phyloP scores from a whole-genome alignment of 2,797 vertebrate species.

The Paratrypauchen microcephalus region DNA sequence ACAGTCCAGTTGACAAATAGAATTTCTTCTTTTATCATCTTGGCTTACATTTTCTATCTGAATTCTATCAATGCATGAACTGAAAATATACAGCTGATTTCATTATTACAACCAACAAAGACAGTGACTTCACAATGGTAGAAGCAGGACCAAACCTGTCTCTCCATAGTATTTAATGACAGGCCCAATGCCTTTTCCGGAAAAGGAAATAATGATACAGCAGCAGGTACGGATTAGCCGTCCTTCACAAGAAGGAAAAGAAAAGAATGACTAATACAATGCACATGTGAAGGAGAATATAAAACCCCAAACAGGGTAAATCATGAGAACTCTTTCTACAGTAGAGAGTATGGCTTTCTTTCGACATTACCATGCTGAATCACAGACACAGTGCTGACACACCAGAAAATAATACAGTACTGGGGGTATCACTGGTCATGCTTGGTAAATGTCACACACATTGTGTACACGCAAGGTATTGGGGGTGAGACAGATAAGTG shows the following conservation, averaged over 20 bases:
- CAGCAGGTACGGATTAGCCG: not conserved
- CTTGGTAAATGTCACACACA: too few relatives aligned
- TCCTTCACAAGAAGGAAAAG: constrained; percentile 2
- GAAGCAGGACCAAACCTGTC: constrained; percentile 17
- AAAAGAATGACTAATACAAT: not conserved
- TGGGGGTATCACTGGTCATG: too few relatives aligned
- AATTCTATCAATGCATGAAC: not conserved
- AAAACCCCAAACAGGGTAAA: not conserved
- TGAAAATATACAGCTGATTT: not conserved
- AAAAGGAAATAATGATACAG: constrained; percentile 14
- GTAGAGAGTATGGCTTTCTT: too few relatives aligned
- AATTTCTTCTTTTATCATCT: too few relatives aligned
- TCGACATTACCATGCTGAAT: too few relatives aligned
- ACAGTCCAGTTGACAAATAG: too few relatives aligned
- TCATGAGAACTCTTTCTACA: too few relatives aligned
- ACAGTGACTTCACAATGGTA: not conserved
- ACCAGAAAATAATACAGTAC: too few relatives aligned
- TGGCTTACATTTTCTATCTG: too few relatives aligned
- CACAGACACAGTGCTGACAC: too few relatives aligned
- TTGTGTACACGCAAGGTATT: too few relatives aligned
- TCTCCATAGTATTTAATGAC: constrained; percentile 10
- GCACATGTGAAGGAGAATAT: not conserved
- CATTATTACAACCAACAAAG: not conserved
- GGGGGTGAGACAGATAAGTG: too few relatives aligned
- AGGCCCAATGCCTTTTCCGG: constrained; percentile 8